Base-by-base conservation (phyloP, 92 coral and sea anemone species). In the Scolanthus callimorphus region DNA sequence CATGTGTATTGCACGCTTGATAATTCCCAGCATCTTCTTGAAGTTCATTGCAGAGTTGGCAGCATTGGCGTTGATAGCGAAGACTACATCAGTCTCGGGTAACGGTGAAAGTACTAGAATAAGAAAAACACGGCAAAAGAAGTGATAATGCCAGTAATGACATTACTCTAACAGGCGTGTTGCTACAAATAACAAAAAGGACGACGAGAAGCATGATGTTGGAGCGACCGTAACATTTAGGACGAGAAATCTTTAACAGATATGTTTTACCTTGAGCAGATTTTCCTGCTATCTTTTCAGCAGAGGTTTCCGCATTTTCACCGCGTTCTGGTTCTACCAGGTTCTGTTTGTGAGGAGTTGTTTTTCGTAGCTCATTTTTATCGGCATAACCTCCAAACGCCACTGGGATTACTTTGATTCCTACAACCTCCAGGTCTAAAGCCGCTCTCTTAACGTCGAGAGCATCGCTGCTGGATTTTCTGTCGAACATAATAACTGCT, bases 51-150 rank as follows among this genome's bases (percentile, higher is more conserved):
- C 52, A 25, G 65, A 38, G 41, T 76, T 71, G 17, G 69, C 49
- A 13, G 73, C 85, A 39, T 80, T 67, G 20, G 89, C 81, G 28
- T 85, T 86, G 38, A 86, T 55, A 47, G 95, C 95, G 59, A 86
- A 86, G 17, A 50, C 61, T 11, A 86, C 55, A 31, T 86, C 82
- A 48, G 70, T 51, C 53, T 70, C 80, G 25, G 81, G 81, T 23
- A 71, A 50, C 29, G 57, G 59, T 3, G 65, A 67, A 1, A 72
- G 38, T 23, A 44, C 85, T 79, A 20, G 13, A 49, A 2, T 19
- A 28, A 13, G 11, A 52, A 52, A 70, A 37, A n/a, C 31, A 60
- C 2, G 44, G n/a, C 21, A 21, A 39, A n/a, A n/a, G n/a, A n/a
- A n/a, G n/a, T n/a, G n/a, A n/a, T n/a, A n/a, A n/a, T n/a, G n/a